These are phyloP conservation scores for Rhagoletis pomonella DNA, from an alignment of 1,140 invertebrate genomes.

Conservation along the genomic window DNA sequence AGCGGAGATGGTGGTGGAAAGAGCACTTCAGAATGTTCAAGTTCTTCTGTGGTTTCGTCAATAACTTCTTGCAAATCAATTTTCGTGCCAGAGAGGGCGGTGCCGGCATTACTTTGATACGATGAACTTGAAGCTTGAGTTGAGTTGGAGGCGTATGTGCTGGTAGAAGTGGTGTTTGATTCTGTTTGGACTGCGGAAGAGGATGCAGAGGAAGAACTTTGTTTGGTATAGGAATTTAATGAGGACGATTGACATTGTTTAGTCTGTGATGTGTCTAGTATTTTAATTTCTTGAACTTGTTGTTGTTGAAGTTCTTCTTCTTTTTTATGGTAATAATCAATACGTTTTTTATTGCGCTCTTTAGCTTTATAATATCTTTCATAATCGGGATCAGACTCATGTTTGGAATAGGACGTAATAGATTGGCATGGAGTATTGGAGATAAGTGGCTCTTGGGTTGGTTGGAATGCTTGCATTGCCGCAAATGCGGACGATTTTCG, in stretches of 20 bases:
- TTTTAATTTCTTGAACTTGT: slow-evolving; percentile 56
- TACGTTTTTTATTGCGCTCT: slow-evolving; percentile 68
- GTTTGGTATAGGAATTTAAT: slow-evolving; percentile 64
- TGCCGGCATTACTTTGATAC: slow-evolving; percentile 12
- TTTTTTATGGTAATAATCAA: slow-evolving; percentile 69
- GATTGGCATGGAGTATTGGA: slow-evolving; percentile 64
- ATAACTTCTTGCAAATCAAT: slow-evolving; percentile 66
- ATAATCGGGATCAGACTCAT: slow-evolving; percentile 66
- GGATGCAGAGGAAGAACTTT: slow-evolving; percentile 67
- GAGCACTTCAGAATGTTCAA: slow-evolving; percentile 68
- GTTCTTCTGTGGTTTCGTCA: slow-evolving; percentile 68
- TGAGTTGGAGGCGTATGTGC: slow-evolving; percentile 57
- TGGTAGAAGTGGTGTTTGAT: slow-evolving; percentile 58
- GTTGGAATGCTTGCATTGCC: slow-evolving; percentile 73
- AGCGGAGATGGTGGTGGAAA: slow-evolving; percentile 72
- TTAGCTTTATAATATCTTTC: slow-evolving; percentile 68
- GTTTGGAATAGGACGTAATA: slow-evolving; percentile 60
- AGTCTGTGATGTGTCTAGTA: slow-evolving; percentile 54
- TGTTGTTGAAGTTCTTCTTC: slow-evolving; percentile 66
- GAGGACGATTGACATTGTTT: slow-evolving; percentile 59
- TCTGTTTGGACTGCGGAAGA: slow-evolving; percentile 71
- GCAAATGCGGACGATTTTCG: slow-evolving; percentile 70
- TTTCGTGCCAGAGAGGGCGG: slow-evolving; percentile 55
- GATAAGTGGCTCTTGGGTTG: slow-evolving; percentile 67
- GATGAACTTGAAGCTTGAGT: slow-evolving; percentile 53